A percentile compares a stretch with the other conserved stretches of the same genome.
Evolutionary conservation across 2,888 invertebrate species (phyloP).

Genomic region (Portevinia maculata): DNA sequence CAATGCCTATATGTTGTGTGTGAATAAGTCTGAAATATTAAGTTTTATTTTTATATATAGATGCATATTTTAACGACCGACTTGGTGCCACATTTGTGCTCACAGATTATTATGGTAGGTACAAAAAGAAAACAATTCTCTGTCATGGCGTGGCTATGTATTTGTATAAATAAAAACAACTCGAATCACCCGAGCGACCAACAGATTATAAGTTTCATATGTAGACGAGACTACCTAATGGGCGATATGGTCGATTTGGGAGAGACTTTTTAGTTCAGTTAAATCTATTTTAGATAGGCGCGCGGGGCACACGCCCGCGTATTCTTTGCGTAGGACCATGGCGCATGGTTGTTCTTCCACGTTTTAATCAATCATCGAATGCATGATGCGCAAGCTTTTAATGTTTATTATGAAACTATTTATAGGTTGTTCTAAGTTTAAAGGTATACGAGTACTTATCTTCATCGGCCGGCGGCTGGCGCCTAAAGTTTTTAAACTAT

Average conservation of each 20-base stretch:
- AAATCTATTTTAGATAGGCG: constrained; percentile 25
- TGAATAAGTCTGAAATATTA: not conserved
- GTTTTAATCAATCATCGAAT: constrained; percentile 57
- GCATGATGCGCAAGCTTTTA: constrained; percentile 35
- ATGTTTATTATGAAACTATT: constrained; percentile 8
- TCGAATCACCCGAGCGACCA: not conserved
- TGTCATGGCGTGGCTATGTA: not conserved
- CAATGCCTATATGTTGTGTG: not conserved
- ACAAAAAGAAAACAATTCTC: constrained; percentile 9
- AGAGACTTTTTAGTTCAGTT: constrained; percentile 1
- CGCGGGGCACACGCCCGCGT: constrained; percentile 1
- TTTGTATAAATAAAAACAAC: constrained; percentile 3
- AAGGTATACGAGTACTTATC: constrained; percentile 2
- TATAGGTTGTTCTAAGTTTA: not conserved
- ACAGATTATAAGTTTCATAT: constrained; percentile 42
- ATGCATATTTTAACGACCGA: not conserved
- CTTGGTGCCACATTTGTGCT: not conserved
- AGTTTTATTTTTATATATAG: constrained; percentile 9
- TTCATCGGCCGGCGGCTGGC: not conserved
- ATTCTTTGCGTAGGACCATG: constrained; percentile 11
- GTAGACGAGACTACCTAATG: constrained; percentile 40
- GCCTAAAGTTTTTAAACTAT: not conserved
- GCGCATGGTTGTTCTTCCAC: constrained; percentile 20
- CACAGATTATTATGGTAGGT: not conserved
- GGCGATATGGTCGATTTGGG: constrained; percentile 6